Evolutionary conservation across 2,113 vertebrate species (phyloP), one percentile per base, ranked within the genome.

Genomic region (Crotalus horridus): DNA sequence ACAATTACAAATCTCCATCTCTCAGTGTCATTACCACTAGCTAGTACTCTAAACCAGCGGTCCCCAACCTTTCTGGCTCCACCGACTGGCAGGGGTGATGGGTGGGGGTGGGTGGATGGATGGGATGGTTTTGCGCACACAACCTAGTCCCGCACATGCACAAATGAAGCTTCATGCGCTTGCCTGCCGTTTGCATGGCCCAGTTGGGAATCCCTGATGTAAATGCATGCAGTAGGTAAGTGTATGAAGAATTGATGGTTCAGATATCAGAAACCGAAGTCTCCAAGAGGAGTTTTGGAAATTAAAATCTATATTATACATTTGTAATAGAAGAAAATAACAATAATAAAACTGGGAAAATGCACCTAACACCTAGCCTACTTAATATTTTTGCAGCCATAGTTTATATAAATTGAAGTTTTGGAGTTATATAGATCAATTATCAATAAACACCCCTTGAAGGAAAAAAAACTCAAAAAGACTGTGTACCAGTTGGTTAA

Each of bases 11-110:
- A 69, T 69, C 61, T 61, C 59, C 8, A 61, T 61, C 23, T 69
- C 24, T 69, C 61, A n/a, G 61, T n/a, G 61, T 11, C 4, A n/a
- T 69, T 69, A 69, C 29, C 61, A 69, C 4, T 69, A 69, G 12
- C 29, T 69, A 69, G 61, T 13, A 69, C n/a, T 69, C 11, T 69
- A 59, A 59, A 24, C 23, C 23, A 59, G 7, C 0, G 1, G 23
- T 24, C 23, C 58, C 23, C 58, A 59, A 24, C 58, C 23, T 58
- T 58, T 58, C 56, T 58, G 56, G 46, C 5, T 48, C 46, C 46
- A 58, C 1, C 2, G 1, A 58, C 21, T 0, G 0, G 56, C 6
- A 58, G 55, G 6, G 20, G 58, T 1, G 2, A 7, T 59, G 7
- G 46, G 23, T 59, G 7, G 58, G 58, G 46, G 2, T 24, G 23